These are phyloP conservation scores for Archips crataeganus DNA, from an alignment of 2,888 invertebrate species.

Conservation along the genomic window DNA sequence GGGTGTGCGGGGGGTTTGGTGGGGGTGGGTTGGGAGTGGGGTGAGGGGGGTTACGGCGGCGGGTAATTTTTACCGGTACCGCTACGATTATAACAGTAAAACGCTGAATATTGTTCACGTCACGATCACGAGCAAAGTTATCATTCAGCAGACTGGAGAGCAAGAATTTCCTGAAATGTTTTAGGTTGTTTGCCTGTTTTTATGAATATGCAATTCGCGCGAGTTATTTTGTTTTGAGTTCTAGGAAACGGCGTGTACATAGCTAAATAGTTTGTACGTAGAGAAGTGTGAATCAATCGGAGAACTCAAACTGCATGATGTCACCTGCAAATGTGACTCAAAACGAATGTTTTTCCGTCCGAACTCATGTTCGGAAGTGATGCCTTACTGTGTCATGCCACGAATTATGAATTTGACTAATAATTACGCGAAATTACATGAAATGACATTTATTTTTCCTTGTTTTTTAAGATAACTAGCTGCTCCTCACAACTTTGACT, in stretches of 20 bases:
- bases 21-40: too few relatives aligned
- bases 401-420: not conserved
- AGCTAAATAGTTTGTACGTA: conserved; percentile 43
- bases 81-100: not conserved
- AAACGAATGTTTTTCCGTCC: conserved; percentile 49
- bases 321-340: conserved; percentile 56
- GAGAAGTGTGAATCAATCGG: conserved; percentile 60
- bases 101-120: not conserved
- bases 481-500: too few relatives aligned
- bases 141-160: not conserved
- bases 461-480: too few relatives aligned
- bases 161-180: not conserved
- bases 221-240: conserved; percentile 44
- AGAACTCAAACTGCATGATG: conserved; percentile 57
- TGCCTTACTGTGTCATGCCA: not conserved
- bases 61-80: too few relatives aligned
- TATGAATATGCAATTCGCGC: conserved; percentile 3
- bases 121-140: not conserved
- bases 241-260: conserved; percentile 48
- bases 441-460: too few relatives aligned
- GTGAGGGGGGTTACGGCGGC: too few relatives aligned
- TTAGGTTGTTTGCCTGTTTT: not conserved
- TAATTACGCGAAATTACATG: not conserved
- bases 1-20: too few relatives aligned
- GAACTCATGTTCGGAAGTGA: conserved; percentile 22